Evolutionary conservation across 2,797 vertebrate species (phyloP).

Genomic region (Telmatherina bonti): DNA sequence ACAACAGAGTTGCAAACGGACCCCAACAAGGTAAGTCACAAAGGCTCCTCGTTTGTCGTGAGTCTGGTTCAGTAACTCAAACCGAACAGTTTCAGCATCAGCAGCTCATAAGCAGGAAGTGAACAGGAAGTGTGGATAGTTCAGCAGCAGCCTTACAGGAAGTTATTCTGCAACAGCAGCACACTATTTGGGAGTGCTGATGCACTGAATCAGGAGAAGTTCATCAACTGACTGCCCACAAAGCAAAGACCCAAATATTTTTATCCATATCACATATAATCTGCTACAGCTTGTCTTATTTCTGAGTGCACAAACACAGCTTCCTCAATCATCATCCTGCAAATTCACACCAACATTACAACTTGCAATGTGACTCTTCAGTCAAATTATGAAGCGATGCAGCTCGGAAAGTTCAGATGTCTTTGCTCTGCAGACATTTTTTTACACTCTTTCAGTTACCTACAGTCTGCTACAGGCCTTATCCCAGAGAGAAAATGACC

Average conservation of each 20-base stretch:
- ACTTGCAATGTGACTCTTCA: slow-evolving; percentile 24
- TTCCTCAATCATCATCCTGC: neutral
- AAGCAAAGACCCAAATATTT: slow-evolving; percentile 8
- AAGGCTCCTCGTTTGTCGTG: neutral
- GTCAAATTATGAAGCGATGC: slow-evolving; percentile 10
- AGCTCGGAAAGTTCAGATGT: slow-evolving; percentile 20
- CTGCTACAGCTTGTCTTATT: neutral
- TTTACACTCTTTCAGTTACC: neutral
- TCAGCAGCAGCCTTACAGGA: slow-evolving; percentile 68
- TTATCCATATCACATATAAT: neutral
- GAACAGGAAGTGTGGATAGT: slow-evolving; percentile 65
- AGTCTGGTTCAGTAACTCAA: slow-evolving; percentile 9
- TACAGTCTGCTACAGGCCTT: no score
- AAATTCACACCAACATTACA: neutral
- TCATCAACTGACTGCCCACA: slow-evolving; percentile 39
- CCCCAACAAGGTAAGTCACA: neutral
- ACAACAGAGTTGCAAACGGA: neutral
- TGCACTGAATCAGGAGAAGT: slow-evolving; percentile 45
- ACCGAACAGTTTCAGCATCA: slow-evolving; percentile 28
- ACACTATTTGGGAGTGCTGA: slow-evolving; percentile 52
- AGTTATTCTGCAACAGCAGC: slow-evolving; percentile 79
- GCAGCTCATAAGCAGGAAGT: slow-evolving; percentile 67
- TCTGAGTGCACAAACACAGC: neutral
- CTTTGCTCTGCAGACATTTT: slow-evolving; percentile 39
- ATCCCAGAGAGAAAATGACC: neutral